These are phyloP conservation scores for Danio kyathit DNA, from an alignment of 2,797 vertebrate genomes.

Conservation along the genomic window DNA sequence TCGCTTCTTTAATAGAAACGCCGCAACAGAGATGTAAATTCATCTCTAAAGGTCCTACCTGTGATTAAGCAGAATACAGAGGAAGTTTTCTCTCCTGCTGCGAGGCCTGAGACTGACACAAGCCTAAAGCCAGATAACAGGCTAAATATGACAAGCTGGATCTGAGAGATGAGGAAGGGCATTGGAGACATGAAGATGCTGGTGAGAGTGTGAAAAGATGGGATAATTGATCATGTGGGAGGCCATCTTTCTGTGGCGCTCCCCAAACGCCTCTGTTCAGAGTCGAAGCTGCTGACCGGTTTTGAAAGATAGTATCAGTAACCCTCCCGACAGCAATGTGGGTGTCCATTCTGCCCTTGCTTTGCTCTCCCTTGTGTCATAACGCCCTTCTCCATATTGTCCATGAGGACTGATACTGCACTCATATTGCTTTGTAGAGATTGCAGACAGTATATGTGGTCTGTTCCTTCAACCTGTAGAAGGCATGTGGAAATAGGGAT, in stretches of 20 bases:
- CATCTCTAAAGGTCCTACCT: conserved; percentile 39
- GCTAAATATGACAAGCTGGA: conserved; percentile 48
- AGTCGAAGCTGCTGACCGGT: conserved; percentile 35
- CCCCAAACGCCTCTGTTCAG: conserved; percentile 50
- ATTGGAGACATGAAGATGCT: conserved; percentile 57
- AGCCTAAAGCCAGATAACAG: conserved; percentile 41
- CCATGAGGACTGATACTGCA: conserved; percentile 24
- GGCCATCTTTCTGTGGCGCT: conserved; percentile 63
- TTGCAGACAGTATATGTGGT: neutral
- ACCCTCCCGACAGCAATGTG: conserved; percentile 45
- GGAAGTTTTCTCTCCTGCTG: neutral
- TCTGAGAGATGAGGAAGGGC: conserved; percentile 53
- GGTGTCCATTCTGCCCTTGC: conserved; percentile 47
- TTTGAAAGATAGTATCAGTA: conserved; percentile 44
- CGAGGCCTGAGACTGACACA: conserved; percentile 23
- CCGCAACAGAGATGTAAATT: conserved; percentile 40
- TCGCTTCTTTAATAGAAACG: conserved; percentile 43
- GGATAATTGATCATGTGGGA: conserved; percentile 79
- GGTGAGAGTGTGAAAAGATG: conserved; percentile 66
- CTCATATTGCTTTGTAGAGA: conserved; percentile 31
- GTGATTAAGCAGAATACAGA: conserved; percentile 41
- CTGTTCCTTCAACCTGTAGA: conserved; percentile 17
- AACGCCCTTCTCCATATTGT: conserved; percentile 38
- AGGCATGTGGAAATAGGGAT: conserved; percentile 37
- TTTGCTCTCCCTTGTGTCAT: conserved; percentile 25